A percentile compares a stretch with the other conserved stretches of the same genome.
These are phyloP conservation scores for Craterocephalus amniculus DNA, from an alignment of 2,797 vertebrate species.

Conservation along the genomic window DNA sequence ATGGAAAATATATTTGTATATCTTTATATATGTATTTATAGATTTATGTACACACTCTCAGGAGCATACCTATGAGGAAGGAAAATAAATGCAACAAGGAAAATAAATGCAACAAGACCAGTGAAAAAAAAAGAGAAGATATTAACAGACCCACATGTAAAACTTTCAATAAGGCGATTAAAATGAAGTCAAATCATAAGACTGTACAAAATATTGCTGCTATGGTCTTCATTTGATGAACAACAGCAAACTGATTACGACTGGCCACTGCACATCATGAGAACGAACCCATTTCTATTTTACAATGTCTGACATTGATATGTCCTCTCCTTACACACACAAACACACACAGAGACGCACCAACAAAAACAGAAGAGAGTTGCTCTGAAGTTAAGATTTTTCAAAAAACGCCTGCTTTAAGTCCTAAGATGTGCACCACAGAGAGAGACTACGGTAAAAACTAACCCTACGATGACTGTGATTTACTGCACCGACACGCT, in stretches of 20 bases:
- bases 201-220: slow-evolving; percentile 84
- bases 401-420: slow-evolving; percentile 32
- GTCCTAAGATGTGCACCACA: slow-evolving; percentile 56
- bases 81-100: too few relatives aligned
- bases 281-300: slow-evolving; percentile 64
- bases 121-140: slow-evolving; percentile 59
- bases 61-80: slow-evolving; percentile 75
- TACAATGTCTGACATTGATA: slow-evolving; percentile 58
- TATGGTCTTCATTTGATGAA: slow-evolving; percentile 74
- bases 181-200: slow-evolving; percentile 71
- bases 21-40: slow-evolving; percentile 88
- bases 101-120: slow-evolving; percentile 66
- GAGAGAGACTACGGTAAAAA: slow-evolving; percentile 68
- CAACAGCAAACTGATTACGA: slow-evolving; percentile 76
- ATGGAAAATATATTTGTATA: slow-evolving; percentile 88
- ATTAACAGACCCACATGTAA: slow-evolving; percentile 60
- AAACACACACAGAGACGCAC: slow-evolving; percentile 58
- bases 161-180: slow-evolving; percentile 81
- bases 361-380: slow-evolving; percentile 46
- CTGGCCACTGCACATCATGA: slow-evolving; percentile 79
- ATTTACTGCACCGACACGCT: slow-evolving; percentile 59
- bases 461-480: slow-evolving; percentile 66
- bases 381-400: slow-evolving; percentile 31
- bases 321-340: slow-evolving; percentile 52
- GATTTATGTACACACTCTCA: slow-evolving; percentile 84